Base-by-base conservation (phyloP, 2,888 invertebrate genomes). In the Disparrhopalites patrizii region DNA sequence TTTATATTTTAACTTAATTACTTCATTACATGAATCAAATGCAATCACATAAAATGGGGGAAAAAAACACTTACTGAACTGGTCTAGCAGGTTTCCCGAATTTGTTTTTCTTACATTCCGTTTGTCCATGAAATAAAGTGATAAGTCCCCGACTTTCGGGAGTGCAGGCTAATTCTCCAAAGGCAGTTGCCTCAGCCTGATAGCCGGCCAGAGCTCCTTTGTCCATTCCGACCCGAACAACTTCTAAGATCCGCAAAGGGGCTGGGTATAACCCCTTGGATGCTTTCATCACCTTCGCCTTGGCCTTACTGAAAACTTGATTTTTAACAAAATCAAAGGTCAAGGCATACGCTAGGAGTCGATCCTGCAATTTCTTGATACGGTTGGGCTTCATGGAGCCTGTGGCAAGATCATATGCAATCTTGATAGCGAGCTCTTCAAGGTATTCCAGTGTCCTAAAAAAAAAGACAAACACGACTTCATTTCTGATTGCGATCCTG, bases 41-140 rank as follows among this genome's bases (percentile, higher is more conserved):
- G 55, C 33, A 52, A 28, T 62, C 23, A 8, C 10, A 8, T 15
- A 31, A 27, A 20, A 18, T 20, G 18, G 15, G 2, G 52, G n/a
- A n/a, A n/a, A n/a, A n/a, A 7, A 47, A 51, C 54, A 77, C 84
- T 81, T 80, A 90, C 88, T 95, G 88, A 0, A 88, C 85, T 76
- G 85, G 81, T 70, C 82, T 84, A 78, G 87, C 78, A 1, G 97
- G 92, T 76, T 86, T 86, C 62, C 98, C 99, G 80, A 96, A 99
- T 76, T 93, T 86, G 81, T 98, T 99, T 80, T 96, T 99, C 81
- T 99, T 99, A 80, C 98, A 98, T 76, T 95, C 91, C 0, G 96
- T 98, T 80, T 96, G 96, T 28, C 98, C 99, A 77, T 93, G 87
- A 82, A 96, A 99, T 3, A 99, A 83, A 61, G 91, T 90, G 74